phyloP scores from a whole-genome alignment of 1,140 invertebrate genomes.

The Pachyrhynchus sulphureomaculatus region DNA sequence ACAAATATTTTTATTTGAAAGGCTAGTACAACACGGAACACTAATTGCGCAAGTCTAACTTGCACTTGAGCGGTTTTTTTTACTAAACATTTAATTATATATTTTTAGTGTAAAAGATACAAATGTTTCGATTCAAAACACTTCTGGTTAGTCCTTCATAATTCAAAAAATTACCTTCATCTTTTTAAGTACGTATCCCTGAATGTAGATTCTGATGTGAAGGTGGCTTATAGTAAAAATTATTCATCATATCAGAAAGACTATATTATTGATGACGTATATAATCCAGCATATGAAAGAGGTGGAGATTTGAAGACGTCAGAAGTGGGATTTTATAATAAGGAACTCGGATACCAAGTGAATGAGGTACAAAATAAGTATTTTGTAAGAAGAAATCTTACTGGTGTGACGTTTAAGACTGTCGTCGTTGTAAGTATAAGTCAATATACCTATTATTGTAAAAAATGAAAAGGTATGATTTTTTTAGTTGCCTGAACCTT shows the following conservation, averaged over 20 bases:
- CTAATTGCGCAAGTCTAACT: too few species aligned
- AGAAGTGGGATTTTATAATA: conserved; percentile 53
- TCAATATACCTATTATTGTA: too few species aligned
- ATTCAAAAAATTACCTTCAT: conserved; percentile 14
- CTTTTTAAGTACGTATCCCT: conserved; percentile 31
- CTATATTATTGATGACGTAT: conserved; percentile 34
- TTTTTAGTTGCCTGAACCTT: conserved; percentile 53
- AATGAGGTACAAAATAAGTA: conserved; percentile 50
- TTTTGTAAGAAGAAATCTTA: conserved; percentile 54
- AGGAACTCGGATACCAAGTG: conserved; percentile 44
- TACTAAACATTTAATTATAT: too few species aligned
- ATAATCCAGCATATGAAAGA: conserved; percentile 56
- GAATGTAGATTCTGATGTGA: conserved; percentile 37
- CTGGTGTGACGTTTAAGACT: conserved; percentile 54
- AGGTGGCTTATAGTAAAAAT: conserved; percentile 17
- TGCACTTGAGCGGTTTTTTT: neutral
- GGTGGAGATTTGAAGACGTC: conserved; percentile 55
- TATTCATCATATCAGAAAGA: conserved; percentile 3
- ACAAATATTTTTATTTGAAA: too few species aligned
- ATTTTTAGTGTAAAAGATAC: conserved; percentile 33
- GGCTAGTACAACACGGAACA: too few species aligned
- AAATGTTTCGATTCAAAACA: conserved; percentile 34
- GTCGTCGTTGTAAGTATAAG: conserved; percentile 55
- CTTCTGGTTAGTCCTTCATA: conserved; percentile 35
- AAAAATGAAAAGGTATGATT: too few species aligned